Percentiles rank a stretch among this genome's conserved stretches.
Evolutionary conservation across 2,888 invertebrate species (phyloP).

Genomic region (Dermolepida albohirtum): DNA sequence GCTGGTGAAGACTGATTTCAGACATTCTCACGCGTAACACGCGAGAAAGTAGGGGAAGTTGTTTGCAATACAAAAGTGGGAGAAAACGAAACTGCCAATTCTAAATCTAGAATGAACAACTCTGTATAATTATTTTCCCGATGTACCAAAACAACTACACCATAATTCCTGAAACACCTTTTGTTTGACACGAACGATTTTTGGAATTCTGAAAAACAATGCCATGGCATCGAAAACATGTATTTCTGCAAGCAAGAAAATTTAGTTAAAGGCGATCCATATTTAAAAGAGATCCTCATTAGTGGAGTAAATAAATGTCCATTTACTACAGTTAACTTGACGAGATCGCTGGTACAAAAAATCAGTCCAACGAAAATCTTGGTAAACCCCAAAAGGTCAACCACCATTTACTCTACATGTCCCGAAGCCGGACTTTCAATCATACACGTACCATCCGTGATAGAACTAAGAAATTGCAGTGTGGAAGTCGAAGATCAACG

Average conservation of each 20-base stretch:
- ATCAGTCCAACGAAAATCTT: conserved; percentile 11
- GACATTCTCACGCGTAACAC: too few species aligned
- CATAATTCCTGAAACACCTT: conserved; percentile 36
- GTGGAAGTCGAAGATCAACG: too few species aligned
- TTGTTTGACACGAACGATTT: conserved; percentile 26
- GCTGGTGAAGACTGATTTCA: too few species aligned
- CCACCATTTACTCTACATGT: conserved; percentile 6
- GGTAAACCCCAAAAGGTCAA: conserved; percentile 9
- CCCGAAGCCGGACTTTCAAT: conserved; percentile 2
- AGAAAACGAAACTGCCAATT: too few species aligned
- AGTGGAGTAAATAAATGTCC: background rate
- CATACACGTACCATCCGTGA: too few species aligned
- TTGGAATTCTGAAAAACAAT: conserved; percentile 21
- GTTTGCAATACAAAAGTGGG: too few species aligned
- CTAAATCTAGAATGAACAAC: too few species aligned
- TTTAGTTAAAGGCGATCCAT: conserved; percentile 17
- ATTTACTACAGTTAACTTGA: background rate
- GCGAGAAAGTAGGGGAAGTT: too few species aligned
- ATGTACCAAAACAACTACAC: conserved; percentile 27
- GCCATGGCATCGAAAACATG: conserved; percentile 11
- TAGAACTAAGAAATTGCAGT: too few species aligned
- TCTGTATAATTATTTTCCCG: conserved; percentile 23
- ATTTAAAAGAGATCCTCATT: background rate
- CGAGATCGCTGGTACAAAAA: conserved; percentile 5
- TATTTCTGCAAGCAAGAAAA: conserved; percentile 8